Base-by-base conservation (phyloP, 2,888 invertebrate species). In the Melieria omissa region DNA sequence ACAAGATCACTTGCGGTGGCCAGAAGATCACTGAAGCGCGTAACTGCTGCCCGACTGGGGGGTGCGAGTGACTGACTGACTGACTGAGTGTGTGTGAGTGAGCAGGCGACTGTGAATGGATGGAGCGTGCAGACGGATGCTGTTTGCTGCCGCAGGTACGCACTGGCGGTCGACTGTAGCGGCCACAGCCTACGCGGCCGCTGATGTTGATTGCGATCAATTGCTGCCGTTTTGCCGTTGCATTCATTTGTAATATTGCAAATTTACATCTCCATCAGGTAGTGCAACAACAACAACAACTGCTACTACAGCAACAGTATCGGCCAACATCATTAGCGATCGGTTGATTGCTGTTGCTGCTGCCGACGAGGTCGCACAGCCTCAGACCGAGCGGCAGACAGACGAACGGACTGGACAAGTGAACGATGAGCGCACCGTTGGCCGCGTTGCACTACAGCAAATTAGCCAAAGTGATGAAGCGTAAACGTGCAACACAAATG, bases 251-350 rank as follows among this genome's bases (percentile, higher is more conserved):
- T 64, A 61, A 73, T 68, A 77, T 81, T 81, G 81, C 80, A 81
- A 80, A 82, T 82, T 81, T 82, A 82, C 82, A 82, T 80, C 80
- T 82, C 78, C 81, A 80, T 76, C 78, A 74, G 74, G 60, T 55
- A 62, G 69, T 60, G 29, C 52, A 52, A 14, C 52, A 8, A 29
- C 29, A 29, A 29, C 29, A 29, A 29, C 29, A 29, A 29, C 29
- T 2, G 29, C 29, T 29, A 29, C 29, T 29, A 29, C 54, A 69
- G 63, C 46, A 54, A 46, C 42, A 47, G 62, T 54, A 62, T 55
- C 62, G 63, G 55, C 54, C 46, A 54, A 41, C 62, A n/a, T 45
- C 55, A 46, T 69, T 62, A 69, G 55, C 54, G 54, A 63, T 55
- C 69, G 42, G 63, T 29, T 69, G 55, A 45, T 62, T 47, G 55